Evolutionary conservation across 2,113 vertebrate genomes (phyloP).

Genomic region (Psammodynastes pulverulentus): DNA sequence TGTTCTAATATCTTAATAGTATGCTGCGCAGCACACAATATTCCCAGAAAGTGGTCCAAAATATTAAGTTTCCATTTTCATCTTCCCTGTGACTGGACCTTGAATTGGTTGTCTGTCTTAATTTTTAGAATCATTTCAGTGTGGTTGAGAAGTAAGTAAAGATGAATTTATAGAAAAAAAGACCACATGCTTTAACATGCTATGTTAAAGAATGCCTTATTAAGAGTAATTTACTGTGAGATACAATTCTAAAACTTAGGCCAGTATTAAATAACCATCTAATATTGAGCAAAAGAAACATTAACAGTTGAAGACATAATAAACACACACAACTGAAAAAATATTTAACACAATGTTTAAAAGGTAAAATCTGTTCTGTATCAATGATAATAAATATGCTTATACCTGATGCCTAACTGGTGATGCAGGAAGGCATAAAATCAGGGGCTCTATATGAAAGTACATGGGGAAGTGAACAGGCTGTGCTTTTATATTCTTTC

Average conservation of each 20-base stretch:
- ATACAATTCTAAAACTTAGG: background rate
- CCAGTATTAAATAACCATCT: background rate
- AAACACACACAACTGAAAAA: background rate
- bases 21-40: constrained; percentile 15
- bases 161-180: background rate
- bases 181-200: background rate
- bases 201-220: background rate
- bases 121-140: background rate
- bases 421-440: background rate
- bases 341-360: background rate
- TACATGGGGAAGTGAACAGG: too few relatives aligned
- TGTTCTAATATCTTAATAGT: constrained; percentile 26
- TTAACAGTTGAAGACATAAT: background rate
- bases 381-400: background rate
- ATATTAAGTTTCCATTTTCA: background rate
- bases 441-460: background rate
- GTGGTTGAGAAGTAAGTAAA: background rate
- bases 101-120: constrained; percentile 3
- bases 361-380: background rate
- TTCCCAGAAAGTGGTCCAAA: constrained; percentile 4
- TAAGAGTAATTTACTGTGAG: background rate
- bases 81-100: background rate
- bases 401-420: background rate
- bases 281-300: background rate
- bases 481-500: background rate